phyloP scores from a whole-genome alignment of 2,888 invertebrate genomes.

The Cremastinae sp. region DNA sequence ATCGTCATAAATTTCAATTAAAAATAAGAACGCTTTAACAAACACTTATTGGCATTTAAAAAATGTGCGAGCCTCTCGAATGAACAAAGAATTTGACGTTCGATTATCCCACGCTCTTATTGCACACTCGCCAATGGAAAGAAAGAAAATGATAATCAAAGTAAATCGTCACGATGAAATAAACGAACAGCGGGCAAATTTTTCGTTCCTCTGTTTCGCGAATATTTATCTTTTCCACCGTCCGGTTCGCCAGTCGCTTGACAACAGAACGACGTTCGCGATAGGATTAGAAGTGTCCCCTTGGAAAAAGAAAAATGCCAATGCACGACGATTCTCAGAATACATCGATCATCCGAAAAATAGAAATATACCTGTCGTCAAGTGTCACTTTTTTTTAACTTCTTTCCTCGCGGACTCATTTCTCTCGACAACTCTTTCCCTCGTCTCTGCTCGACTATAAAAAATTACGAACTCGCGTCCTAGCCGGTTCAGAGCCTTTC shows the following conservation, averaged over 20 bases:
- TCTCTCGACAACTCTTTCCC: constrained; percentile 31
- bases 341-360: constrained; percentile 43
- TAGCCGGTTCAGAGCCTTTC: constrained; percentile 43
- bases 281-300: constrained; percentile 42
- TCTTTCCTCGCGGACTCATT: neutral
- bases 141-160: constrained; percentile 24
- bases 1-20: too few species aligned
- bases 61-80: neutral
- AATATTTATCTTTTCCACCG: constrained; percentile 48
- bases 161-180: constrained; percentile 17
- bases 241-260: constrained; percentile 55
- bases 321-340: constrained; percentile 49
- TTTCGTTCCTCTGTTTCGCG: constrained; percentile 13
- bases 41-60: too few species aligned
- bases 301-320: constrained; percentile 35
- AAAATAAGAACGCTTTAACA: too few species aligned
- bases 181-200: constrained; percentile 31
- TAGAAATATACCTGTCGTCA: constrained; percentile 44
- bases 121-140: constrained; percentile 71
- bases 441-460: constrained; percentile 57
- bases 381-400: constrained; percentile 33
- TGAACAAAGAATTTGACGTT: constrained; percentile 15
- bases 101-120: constrained; percentile 66
- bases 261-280: constrained; percentile 17
- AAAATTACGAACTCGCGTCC: constrained; percentile 56